Evolutionary conservation across 2,797 vertebrate species (phyloP).

Genomic region (Sebastes trivittatus): DNA sequence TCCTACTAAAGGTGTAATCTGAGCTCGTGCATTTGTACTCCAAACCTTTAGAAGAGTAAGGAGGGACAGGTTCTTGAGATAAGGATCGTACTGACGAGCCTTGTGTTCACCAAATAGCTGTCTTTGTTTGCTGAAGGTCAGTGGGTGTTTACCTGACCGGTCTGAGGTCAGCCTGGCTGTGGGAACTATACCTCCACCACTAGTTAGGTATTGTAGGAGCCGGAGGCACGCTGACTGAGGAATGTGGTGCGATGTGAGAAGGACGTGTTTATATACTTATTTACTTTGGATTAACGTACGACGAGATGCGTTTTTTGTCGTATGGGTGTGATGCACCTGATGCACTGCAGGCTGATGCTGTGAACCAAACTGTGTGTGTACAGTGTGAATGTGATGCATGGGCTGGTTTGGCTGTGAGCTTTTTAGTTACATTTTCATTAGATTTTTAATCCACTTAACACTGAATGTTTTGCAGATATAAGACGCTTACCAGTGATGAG

Average conservation of each 20-base stretch:
- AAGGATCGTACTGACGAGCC: slow-evolving; percentile 40
- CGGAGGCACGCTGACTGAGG: neutral
- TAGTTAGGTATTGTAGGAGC: slow-evolving; percentile 38
- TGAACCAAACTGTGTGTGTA: neutral
- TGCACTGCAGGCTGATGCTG: too few species aligned
- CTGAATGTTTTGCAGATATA: too few species aligned
- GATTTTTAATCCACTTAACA: too few species aligned
- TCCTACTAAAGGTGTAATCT: neutral
- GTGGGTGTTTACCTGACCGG: slow-evolving; percentile 41
- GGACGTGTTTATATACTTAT: neutral
- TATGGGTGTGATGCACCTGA: too few species aligned
- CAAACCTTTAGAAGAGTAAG: neutral
- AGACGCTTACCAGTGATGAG: too few species aligned
- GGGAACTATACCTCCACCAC: slow-evolving; percentile 32
- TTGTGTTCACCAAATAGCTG: slow-evolving; percentile 41
- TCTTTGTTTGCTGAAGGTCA: slow-evolving; percentile 57
- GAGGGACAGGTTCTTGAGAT: slow-evolving; percentile 38
- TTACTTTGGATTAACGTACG: neutral
- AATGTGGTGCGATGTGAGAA: neutral
- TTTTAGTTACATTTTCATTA: neutral
- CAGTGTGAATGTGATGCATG: neutral
- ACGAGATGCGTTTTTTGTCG: neutral
- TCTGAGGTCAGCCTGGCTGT: slow-evolving; percentile 42
- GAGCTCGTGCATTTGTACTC: neutral
- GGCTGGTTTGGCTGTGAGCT: neutral